Evolutionary conservation across 2,888 invertebrate genomes (phyloP).

Genomic region (Taenaris catops): DNA sequence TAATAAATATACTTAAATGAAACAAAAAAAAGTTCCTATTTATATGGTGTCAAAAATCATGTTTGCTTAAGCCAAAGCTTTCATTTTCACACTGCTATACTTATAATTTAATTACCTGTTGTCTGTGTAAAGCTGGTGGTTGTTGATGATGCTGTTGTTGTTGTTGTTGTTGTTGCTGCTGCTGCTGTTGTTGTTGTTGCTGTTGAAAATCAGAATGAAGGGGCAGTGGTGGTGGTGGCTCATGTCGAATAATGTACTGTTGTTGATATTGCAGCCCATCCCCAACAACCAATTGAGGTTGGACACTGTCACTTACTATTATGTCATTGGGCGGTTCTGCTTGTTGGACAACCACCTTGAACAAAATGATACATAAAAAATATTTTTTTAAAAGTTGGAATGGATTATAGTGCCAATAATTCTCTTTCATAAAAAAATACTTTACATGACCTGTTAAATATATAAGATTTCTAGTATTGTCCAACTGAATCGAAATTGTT

Average conservation of each 20-base stretch:
- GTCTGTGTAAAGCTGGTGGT: slow-evolving; percentile 52
- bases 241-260: slow-evolving; percentile 72
- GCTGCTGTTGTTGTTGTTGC: slow-evolving; percentile 38
- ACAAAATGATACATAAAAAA: too few relatives aligned
- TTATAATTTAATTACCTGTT: slow-evolving; percentile 34
- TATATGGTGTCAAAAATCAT: too few relatives aligned
- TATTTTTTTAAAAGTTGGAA: too few relatives aligned
- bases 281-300: slow-evolving; percentile 61
- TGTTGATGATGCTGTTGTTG: slow-evolving; percentile 42
- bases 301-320: slow-evolving; percentile 73
- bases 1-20: too few relatives aligned
- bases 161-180: slow-evolving; percentile 41
- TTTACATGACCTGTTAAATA: too few relatives aligned
- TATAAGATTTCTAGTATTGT: too few relatives aligned
- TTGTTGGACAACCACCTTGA: slow-evolving; percentile 74
- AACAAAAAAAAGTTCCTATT: too few relatives aligned
- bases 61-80: too few relatives aligned
- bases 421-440: too few relatives aligned
- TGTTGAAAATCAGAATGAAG: slow-evolving; percentile 57
- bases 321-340: slow-evolving; percentile 75
- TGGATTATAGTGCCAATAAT: too few relatives aligned
- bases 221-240: slow-evolving; percentile 49
- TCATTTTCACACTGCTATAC: too few relatives aligned
- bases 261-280: slow-evolving; percentile 70
- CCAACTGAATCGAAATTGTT: too few relatives aligned